Conservation (phyloP, 2,113 vertebrate species). For the Hippolais icterina region DNA sequence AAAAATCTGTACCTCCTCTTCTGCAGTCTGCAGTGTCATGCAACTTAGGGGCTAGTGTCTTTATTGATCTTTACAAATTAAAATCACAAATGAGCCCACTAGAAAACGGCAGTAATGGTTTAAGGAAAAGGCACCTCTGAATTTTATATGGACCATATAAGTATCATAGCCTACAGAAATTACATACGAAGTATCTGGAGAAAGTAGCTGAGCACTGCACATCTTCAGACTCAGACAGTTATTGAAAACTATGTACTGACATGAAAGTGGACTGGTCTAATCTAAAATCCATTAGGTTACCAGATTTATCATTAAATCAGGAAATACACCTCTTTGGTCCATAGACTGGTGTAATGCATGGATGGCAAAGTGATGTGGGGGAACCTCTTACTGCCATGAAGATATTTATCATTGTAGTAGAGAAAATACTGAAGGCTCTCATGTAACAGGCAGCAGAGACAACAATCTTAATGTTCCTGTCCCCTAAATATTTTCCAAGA, state of each 20-base stretch:
- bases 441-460: not conserved
- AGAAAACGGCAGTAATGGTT: not conserved
- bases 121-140: not conserved
- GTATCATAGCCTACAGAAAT: not conserved
- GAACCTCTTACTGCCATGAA: not conserved
- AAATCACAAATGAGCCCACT: not conserved
- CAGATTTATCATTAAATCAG: slow-evolving; percentile 19
- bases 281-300: slow-evolving; percentile 12
- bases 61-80: slow-evolving; percentile 29
- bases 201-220: not conserved
- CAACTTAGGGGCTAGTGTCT: not conserved
- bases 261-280: not conserved
- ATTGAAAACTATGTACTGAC: not conserved
- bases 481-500: slow-evolving; percentile 34
- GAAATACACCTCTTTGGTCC: slow-evolving; percentile 2
- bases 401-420: not conserved
- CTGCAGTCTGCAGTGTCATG: not conserved
- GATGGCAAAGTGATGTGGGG: not conserved
- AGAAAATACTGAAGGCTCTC: slow-evolving; percentile 7
- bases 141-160: not conserved
- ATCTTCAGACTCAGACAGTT: not conserved
- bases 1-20: slow-evolving; percentile 28
- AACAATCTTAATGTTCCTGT: slow-evolving; percentile 27
- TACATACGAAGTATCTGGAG: not conserved
- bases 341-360: not conserved